Evolutionary conservation across 2,888 invertebrate species (phyloP), one percentile per base, ranked within the genome.

Genomic region (Blera fallax): DNA sequence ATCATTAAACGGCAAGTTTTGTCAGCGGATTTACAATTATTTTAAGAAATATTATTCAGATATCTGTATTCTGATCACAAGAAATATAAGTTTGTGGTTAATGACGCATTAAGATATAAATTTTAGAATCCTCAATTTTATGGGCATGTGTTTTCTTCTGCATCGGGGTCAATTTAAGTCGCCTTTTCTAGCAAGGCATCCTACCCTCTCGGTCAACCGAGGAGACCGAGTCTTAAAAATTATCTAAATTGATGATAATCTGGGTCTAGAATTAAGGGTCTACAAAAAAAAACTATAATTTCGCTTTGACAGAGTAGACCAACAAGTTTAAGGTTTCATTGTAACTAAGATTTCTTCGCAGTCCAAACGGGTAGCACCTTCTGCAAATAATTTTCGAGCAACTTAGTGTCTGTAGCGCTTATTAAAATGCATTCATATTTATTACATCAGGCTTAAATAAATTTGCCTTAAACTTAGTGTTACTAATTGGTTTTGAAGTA

Each of bases 271-370:
- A 50, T 7, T 4, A 6, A 24, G n/a, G 1, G 10, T 18, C n/a
- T 64, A 18, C 45, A 4, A 11, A 29, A 32, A 27, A 27, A 40
- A 45, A 34, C 3, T 21, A 40, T 72, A 60, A 72, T 72, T 58
- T 67, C 10, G 76, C 76, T 76, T 65, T 77, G 56, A 43, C 29
- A 77, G 77, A 77, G 77, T 77, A 77, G 69, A 69, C 24, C 76
- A 77, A 77, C 60, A 14, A 27, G 21, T 62, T 1, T 27, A 16
- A 11, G 18, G 37, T 37, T 32, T 54, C 27, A 50, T 24, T 50
- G 5, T 6, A 24, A 24, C 54, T 32, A 54, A 54, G 32, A 18
- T 32, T 27, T 52, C 21, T 14, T 52, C 29, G 8, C 52, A 14
- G 32, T 32, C 11, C 32, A 56, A 56, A 56, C 34, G 56, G 56